Evolutionary conservation across 1,140 invertebrate species (phyloP).

Genomic region (Phenacoccus solenopsis): DNA sequence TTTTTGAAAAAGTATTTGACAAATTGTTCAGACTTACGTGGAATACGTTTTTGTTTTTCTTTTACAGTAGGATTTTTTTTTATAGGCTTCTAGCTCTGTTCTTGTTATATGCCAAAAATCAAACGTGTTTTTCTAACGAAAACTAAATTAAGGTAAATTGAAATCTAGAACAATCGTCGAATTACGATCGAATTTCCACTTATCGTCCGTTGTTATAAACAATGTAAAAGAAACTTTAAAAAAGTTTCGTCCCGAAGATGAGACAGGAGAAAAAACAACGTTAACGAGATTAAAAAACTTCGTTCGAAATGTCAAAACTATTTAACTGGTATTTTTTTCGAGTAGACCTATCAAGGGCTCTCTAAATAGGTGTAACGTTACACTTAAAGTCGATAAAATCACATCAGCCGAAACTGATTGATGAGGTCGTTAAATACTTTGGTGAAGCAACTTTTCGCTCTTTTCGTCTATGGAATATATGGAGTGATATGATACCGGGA

Average conservation of each 20-base stretch:
- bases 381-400: constrained; percentile 13
- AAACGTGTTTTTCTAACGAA: neutral
- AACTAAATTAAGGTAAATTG: neutral
- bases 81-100: neutral
- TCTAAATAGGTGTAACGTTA: constrained; percentile 5
- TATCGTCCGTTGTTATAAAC: neutral
- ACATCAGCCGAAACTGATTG: constrained; percentile 7
- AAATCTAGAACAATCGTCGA: neutral
- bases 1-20: neutral
- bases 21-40: neutral
- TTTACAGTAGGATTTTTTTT: neutral
- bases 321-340: neutral
- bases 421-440: constrained; percentile 15
- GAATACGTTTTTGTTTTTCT: neutral
- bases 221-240: neutral
- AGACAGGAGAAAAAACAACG: neutral
- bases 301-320: constrained; percentile 9
- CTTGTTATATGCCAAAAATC: neutral
- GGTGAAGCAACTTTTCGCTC: neutral
- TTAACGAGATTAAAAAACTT: constrained; percentile 12
- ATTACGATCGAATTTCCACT: neutral
- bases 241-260: neutral
- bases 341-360: neutral
- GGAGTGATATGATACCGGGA: too few species aligned
- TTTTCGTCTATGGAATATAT: too few species aligned